Evolutionary conservation across 2,888 invertebrate species (phyloP).

Genomic region (Acanthosoma haemorrhoidale): DNA sequence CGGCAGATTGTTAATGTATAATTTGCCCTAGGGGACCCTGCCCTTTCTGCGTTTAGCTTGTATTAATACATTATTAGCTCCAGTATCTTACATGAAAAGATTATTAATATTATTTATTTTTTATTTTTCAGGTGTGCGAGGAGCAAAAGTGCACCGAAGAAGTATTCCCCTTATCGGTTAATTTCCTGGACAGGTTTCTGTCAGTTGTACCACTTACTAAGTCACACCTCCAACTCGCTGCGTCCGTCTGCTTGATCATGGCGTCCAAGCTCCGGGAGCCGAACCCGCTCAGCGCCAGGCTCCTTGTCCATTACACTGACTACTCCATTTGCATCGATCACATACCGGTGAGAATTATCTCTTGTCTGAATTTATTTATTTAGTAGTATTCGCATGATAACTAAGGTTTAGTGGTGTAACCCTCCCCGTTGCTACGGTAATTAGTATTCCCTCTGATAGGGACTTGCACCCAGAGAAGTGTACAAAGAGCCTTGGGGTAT

Average conservation of each 20-base stretch:
- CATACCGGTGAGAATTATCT: constrained; percentile 72
- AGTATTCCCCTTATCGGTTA: constrained; percentile 87
- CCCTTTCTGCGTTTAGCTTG: no score
- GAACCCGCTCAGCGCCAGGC: constrained; percentile 68
- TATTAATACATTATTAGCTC: no score
- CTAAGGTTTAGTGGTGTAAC: no score
- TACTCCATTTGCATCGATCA: constrained; percentile 82
- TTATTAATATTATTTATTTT: no score
- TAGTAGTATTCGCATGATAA: no score
- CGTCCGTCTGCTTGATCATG: constrained; percentile 84
- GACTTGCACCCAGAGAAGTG: background rate
- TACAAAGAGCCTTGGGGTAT: background rate
- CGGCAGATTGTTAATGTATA: background rate
- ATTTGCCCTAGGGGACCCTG: no score
- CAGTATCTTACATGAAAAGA: no score
- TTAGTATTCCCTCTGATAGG: no score
- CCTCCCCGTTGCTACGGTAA: no score
- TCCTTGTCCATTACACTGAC: constrained; percentile 88
- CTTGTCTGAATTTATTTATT: no score
- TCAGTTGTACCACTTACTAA: constrained; percentile 75
- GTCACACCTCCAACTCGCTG: constrained; percentile 84
- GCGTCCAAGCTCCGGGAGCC: constrained; percentile 91
- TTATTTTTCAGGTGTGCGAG: constrained; percentile 74
- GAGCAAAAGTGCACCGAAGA: constrained; percentile 89
- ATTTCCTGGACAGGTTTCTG: constrained; percentile 89